Base-by-base conservation (phyloP, 23 tunicate species). In the Halocynthia roretzi region DNA sequence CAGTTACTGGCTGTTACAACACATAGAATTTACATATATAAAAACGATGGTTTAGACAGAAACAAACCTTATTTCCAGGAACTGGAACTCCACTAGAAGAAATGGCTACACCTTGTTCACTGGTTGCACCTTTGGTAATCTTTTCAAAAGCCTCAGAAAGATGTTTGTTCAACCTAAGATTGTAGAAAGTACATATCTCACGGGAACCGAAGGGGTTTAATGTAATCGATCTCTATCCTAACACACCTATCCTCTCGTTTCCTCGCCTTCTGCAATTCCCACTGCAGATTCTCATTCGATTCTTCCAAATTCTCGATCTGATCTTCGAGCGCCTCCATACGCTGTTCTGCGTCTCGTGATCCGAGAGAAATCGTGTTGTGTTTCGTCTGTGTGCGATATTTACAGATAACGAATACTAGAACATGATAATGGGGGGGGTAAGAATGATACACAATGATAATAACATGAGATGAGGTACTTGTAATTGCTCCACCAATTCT, bases 181-280 rank as follows among this genome's bases (percentile, higher is more conserved):
- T 4, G 4, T 14, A 58, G 63, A 0, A 58, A 58, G n/a, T 58
- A 15, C n/a, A 58, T 31, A 0, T 31, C 44, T 31, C 44, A 31
- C 4, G 44, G 44, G 4, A 0, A 31, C 44, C 4, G 44, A 31
- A 31, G 44, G 4, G 44, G 44, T 31, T 31, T 4, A 67, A 67
- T 18, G 2, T 23, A 50, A 15, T 49, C 62, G 51, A 5, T 2
- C 5, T 14, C 15, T 5, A 23, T 10, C 21, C 8, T 6, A 48
- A 61, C 83, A 49, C 67, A 91, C 98, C 85, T 92, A 62, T 86
- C 98, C 70, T 92, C 98, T 53, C 92, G 65, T 23, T 77, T 51
- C 50, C 87, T 66, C 8, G 87, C 92, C 78, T 92, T 92, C 80
- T 86, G 89, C 73, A 92, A 55, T 66, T 92, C 98, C 98, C 98